Conservation (phyloP, 2,113 vertebrate genomes). For the Oreochromis tanganicae region DNA sequence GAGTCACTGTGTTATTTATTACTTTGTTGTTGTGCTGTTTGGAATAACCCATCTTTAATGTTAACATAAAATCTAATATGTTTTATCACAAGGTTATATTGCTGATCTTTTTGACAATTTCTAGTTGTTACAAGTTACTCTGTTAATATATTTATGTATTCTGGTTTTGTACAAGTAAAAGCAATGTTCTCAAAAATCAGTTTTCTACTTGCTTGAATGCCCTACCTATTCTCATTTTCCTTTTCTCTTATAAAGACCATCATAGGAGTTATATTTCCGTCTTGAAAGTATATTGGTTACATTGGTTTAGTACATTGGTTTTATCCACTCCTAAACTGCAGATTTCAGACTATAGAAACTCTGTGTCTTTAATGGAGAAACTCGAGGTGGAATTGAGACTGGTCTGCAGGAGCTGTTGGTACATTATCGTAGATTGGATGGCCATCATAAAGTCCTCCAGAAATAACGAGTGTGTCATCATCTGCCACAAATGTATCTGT, state of each 20-base stretch:
- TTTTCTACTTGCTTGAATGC: neutral
- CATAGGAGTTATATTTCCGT: neutral
- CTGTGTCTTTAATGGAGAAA: constrained; percentile 53
- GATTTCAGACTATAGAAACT: neutral
- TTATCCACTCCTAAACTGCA: neutral
- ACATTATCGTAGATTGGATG: constrained; percentile 51
- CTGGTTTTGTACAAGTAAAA: neutral
- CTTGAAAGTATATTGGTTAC: neutral
- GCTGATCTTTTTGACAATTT: neutral
- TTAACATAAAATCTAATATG: neutral
- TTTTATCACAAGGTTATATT: neutral
- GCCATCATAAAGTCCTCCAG: constrained; percentile 73
- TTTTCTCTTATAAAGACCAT: neutral
- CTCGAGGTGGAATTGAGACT: constrained; percentile 61
- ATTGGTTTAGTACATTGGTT: neutral
- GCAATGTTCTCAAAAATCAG: neutral
- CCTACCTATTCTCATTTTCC: neutral
- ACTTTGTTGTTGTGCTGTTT: neutral
- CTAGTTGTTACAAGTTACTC: neutral
- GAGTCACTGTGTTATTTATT: neutral
- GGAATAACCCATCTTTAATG: neutral
- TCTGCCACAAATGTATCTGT: constrained; percentile 52
- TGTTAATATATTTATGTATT: neutral
- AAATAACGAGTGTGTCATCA: constrained; percentile 70
- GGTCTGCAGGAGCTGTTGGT: constrained; percentile 10